Percentiles rank a stretch among this genome's conserved stretches.
Evolutionary conservation across 2,113 vertebrate genomes (phyloP).

Genomic region (Oophaga pumilio): DNA sequence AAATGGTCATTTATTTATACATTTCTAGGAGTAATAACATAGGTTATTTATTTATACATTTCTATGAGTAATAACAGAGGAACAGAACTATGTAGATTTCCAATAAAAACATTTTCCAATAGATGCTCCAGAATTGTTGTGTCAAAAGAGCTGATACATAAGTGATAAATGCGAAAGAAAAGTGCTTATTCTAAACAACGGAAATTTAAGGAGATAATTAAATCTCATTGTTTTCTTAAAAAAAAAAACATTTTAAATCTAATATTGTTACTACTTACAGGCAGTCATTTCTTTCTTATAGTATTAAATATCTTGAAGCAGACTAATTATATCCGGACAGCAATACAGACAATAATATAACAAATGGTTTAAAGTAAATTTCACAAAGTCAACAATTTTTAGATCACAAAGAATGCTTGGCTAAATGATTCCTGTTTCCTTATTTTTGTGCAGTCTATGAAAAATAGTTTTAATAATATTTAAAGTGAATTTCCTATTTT

Average conservation of each 20-base stretch:
- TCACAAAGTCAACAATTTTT: background rate
- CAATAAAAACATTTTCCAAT: no score
- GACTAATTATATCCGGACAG: constrained; percentile 10
- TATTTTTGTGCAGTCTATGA: background rate
- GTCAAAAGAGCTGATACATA: no score
- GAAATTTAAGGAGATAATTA: constrained; percentile 29
- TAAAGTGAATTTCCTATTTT: background rate
- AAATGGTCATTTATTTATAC: no score
- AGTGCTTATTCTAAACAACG: background rate
- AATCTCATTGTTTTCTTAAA: constrained; percentile 17
- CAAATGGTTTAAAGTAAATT: constrained; percentile 9
- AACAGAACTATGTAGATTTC: no score
- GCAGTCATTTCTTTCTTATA: constrained; percentile 6
- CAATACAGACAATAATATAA: background rate
- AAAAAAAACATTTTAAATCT: constrained; percentile 38
- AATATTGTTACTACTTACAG: constrained; percentile 26
- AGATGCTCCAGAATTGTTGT: no score
- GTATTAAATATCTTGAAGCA: background rate
- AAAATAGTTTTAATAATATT: background rate
- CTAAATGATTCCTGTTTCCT: background rate
- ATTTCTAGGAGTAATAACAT: no score
- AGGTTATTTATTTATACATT: no score
- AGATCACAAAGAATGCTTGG: background rate
- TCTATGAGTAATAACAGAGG: no score
- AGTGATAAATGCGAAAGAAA: background rate